phyloP scores from a whole-genome alignment of 2,113 vertebrate species.

The Chlorodrepanis virens region DNA sequence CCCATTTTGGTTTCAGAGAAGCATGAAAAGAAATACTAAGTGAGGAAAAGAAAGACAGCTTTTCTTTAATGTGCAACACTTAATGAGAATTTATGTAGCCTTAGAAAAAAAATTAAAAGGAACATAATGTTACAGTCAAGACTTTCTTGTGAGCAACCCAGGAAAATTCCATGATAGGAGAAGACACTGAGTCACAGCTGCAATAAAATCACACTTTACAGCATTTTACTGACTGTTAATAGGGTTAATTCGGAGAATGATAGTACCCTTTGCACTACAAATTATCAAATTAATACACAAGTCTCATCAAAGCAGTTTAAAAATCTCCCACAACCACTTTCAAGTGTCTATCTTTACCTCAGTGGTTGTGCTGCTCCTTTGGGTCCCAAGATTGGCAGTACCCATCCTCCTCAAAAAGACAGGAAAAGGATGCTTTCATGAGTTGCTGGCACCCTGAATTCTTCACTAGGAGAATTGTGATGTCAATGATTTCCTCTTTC shows the following conservation, averaged over 20 bases:
- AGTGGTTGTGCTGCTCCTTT: neutral
- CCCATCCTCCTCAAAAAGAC: neutral
- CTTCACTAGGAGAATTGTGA: neutral
- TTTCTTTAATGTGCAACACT: neutral
- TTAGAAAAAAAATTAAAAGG: neutral
- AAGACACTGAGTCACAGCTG: neutral
- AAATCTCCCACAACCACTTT: neutral
- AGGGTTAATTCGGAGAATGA: neutral
- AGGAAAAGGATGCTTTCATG: neutral
- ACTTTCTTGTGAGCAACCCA: neutral
- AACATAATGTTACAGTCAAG: neutral
- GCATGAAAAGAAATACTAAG: neutral
- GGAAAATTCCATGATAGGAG: accelerated
- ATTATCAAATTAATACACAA: neutral
- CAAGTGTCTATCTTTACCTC: neutral
- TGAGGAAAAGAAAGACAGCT: neutral
- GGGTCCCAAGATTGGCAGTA: neutral
- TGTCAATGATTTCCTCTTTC: neutral
- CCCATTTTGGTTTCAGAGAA: neutral
- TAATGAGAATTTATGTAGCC: neutral
- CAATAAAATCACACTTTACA: neutral
- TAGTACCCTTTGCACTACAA: neutral
- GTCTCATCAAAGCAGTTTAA: neutral
- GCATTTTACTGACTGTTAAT: neutral
- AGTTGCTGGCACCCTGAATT: neutral